Conservation (phyloP, 2,113 vertebrate genomes). For the Vidua chalybeata region DNA sequence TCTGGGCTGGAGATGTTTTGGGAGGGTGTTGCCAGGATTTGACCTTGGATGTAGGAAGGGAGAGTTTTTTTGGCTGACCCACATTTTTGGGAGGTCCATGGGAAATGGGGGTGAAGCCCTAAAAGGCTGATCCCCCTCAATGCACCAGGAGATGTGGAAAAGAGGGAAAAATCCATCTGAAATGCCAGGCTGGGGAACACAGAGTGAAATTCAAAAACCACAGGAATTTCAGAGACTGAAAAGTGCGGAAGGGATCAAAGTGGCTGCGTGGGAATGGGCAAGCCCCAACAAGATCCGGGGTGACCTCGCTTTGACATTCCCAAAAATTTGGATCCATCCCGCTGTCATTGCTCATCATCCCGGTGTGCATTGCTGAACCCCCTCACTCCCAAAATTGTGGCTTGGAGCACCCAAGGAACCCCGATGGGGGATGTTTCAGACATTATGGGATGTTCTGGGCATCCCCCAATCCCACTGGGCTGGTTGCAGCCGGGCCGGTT, state of each 20-base stretch:
- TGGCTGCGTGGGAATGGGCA: background rate
- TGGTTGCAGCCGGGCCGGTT: background rate
- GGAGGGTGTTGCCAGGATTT: background rate
- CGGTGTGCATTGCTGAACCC: fast-evolving
- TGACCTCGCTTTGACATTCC: background rate
- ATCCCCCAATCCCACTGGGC: background rate
- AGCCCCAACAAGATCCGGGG: fast-evolving
- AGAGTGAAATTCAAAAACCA: background rate
- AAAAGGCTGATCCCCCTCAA: background rate
- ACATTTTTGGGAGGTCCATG: fast-evolving
- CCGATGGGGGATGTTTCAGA: fast-evolving
- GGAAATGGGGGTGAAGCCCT: background rate
- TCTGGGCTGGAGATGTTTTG: background rate
- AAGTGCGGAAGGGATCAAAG: background rate
- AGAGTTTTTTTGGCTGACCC: background rate
- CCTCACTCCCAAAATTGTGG: fast-evolving
- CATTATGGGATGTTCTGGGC: background rate
- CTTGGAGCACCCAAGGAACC: background rate
- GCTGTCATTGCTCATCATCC: fast-evolving
- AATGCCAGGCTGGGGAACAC: fast-evolving
- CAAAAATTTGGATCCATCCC: fast-evolving
- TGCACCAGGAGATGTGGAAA: background rate
- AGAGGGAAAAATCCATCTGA: background rate
- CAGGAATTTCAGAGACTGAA: background rate
- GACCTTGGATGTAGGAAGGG: background rate